Percentiles rank a stretch among this genome's conserved stretches.
These are phyloP conservation scores for Dryomyza anilis DNA, from an alignment of 2,888 invertebrate genomes.

Conservation along the genomic window DNA sequence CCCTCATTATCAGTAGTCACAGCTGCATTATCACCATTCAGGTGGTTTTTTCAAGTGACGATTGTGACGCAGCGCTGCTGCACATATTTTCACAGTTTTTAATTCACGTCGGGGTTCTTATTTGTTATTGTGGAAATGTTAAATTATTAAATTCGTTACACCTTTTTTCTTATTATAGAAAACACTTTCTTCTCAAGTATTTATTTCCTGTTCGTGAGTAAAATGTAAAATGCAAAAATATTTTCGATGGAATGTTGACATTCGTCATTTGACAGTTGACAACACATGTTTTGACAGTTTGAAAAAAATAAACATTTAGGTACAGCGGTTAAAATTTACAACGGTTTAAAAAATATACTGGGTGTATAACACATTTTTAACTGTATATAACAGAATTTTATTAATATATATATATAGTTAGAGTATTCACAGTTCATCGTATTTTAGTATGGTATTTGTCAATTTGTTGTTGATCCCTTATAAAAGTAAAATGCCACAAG, in stretches of 20 bases:
- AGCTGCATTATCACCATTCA: not conserved
- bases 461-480: no score
- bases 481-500: no score
- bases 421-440: no score
- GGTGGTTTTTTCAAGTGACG: not conserved
- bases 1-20: not conserved
- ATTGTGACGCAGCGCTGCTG: not conserved
- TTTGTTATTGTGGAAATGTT: not conserved
- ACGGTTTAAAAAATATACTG: no score
- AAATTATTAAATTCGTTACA: not conserved
- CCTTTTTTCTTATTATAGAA: not conserved
- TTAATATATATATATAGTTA: no score
- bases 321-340: not conserved
- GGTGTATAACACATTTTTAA: not conserved
- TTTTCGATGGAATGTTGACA: conserved; percentile 23
- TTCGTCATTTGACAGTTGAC: no score
- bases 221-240: conserved; percentile 32
- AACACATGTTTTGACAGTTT: conserved; percentile 4
- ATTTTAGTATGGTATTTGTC: no score
- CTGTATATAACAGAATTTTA: no score
- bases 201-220: conserved; percentile 18
- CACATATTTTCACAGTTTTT: conserved; percentile 10
- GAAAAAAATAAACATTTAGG: not conserved
- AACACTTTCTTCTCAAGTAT: not conserved
- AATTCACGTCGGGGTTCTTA: not conserved